A percentile compares a stretch with the other conserved stretches of the same genome.
Conservation (phyloP, 1,140 invertebrate genomes). For the Drosophila nannoptera region DNA sequence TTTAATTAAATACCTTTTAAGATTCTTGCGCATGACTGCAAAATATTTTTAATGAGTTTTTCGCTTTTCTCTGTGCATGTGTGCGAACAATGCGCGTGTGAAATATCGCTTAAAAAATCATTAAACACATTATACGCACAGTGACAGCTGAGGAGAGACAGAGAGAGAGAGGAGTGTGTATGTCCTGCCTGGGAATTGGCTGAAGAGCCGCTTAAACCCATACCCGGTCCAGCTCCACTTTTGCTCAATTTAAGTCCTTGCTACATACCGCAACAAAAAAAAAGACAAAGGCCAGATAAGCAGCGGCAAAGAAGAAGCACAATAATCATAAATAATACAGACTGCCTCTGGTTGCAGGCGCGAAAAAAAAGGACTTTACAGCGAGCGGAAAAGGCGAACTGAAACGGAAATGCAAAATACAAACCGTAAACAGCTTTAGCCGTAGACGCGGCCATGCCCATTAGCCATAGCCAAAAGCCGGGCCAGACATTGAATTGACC, state of each 20-base stretch:
- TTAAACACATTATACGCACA: slow-evolving; percentile 14
- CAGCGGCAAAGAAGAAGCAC: slow-evolving; percentile 10
- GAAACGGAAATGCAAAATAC: slow-evolving; percentile 53
- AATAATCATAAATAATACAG: slow-evolving; percentile 62
- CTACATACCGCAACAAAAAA: not conserved
- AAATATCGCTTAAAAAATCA: slow-evolving; percentile 32
- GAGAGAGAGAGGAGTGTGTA: no score
- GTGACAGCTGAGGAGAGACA: no score
- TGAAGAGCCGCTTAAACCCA: no score
- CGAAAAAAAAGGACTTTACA: slow-evolving; percentile 51
- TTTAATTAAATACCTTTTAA: slow-evolving; percentile 77
- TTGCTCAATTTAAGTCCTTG: slow-evolving; percentile 27
- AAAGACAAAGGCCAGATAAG: slow-evolving; percentile 37
- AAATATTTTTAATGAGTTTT: slow-evolving; percentile 77
- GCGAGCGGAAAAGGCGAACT: not conserved
- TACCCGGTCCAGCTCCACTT: not conserved
- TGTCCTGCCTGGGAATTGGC: no score
- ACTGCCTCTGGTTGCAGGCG: slow-evolving; percentile 34
- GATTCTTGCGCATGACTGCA: slow-evolving; percentile 64
- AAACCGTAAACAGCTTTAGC: slow-evolving; percentile 12
- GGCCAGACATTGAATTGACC: slow-evolving; percentile 75
- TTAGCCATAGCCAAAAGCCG: slow-evolving; percentile 65
- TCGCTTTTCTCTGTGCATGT: slow-evolving; percentile 51
- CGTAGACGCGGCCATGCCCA: slow-evolving; percentile 45
- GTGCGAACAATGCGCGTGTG: slow-evolving; percentile 40